Conservation (phyloP, 2,888 invertebrate genomes). For the Leucozona laternaria region DNA sequence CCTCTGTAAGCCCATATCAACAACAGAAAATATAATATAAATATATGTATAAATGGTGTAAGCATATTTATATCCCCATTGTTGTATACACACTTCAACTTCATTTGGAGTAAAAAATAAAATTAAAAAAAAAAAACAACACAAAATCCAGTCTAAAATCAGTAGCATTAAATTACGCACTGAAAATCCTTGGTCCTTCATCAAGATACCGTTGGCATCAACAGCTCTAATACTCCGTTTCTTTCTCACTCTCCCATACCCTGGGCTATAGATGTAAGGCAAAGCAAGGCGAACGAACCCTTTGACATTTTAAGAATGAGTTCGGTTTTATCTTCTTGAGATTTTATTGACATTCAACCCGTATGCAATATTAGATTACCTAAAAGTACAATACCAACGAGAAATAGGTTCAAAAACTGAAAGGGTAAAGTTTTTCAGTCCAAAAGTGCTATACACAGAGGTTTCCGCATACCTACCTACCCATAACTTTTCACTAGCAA, state of each 20-base stretch:
- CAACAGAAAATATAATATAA: background rate
- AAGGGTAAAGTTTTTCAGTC: conserved; percentile 40
- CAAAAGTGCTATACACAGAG: background rate
- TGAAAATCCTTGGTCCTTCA: conserved; percentile 52
- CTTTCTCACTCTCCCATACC: background rate
- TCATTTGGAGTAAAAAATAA: conserved; percentile 3
- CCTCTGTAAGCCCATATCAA: conserved; percentile 29
- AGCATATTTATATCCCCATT: conserved; percentile 17
- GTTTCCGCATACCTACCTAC: background rate
- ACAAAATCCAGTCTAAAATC: conserved; percentile 36
- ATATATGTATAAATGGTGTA: background rate
- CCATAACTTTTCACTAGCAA: conserved; percentile 6
- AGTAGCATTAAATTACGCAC: conserved; percentile 62
- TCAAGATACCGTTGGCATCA: conserved; percentile 55
- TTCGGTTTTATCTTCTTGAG: conserved; percentile 64
- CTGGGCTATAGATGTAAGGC: background rate
- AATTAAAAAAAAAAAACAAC: background rate
- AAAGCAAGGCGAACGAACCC: conserved; percentile 32
- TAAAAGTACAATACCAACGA: conserved; percentile 27
- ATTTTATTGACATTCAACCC: conserved; percentile 72
- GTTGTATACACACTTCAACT: conserved; percentile 13
- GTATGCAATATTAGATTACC: conserved; percentile 70
- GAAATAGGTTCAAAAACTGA: conserved; percentile 7
- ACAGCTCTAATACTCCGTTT: conserved; percentile 27
- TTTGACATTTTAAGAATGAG: conserved; percentile 68